phyloP scores from a whole-genome alignment of 1,140 invertebrate genomes.

The Aphis craccivora region DNA sequence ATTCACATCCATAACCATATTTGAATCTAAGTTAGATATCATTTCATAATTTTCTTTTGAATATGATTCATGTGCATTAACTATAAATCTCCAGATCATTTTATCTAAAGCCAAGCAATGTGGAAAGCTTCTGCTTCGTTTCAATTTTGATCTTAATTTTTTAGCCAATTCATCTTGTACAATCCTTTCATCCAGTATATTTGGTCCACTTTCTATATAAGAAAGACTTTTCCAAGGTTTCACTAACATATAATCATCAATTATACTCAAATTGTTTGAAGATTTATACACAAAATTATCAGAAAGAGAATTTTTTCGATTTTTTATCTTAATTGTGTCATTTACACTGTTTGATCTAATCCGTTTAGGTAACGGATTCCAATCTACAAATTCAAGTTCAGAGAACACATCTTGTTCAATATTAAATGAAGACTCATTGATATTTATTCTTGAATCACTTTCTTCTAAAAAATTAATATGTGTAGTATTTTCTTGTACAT shows the following conservation, averaged over 20 bases:
- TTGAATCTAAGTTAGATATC: not conserved
- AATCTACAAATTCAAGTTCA: constrained; percentile 9
- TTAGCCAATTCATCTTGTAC: not conserved
- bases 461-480: not conserved
- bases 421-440: not conserved
- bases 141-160: constrained; percentile 40
- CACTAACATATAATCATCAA: not conserved
- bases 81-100: constrained; percentile 26
- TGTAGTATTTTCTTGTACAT: not conserved
- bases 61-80: not conserved
- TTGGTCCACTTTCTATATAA: constrained; percentile 45
- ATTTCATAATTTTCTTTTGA: not conserved
- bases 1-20: too few relatives aligned
- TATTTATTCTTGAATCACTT: not conserved
- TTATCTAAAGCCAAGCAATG: constrained; percentile 37
- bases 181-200: not conserved
- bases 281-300: not conserved
- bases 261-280: not conserved
- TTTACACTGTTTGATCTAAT: constrained; percentile 30
- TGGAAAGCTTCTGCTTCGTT: constrained; percentile 50
- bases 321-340: not conserved
- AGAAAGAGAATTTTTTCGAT: constrained; percentile 22
- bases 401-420: not conserved
- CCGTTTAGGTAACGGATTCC: not conserved
- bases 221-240: constrained; percentile 49